Conservation (phyloP, 2,888 invertebrate species). For the Lepidochitona cinerea region DNA sequence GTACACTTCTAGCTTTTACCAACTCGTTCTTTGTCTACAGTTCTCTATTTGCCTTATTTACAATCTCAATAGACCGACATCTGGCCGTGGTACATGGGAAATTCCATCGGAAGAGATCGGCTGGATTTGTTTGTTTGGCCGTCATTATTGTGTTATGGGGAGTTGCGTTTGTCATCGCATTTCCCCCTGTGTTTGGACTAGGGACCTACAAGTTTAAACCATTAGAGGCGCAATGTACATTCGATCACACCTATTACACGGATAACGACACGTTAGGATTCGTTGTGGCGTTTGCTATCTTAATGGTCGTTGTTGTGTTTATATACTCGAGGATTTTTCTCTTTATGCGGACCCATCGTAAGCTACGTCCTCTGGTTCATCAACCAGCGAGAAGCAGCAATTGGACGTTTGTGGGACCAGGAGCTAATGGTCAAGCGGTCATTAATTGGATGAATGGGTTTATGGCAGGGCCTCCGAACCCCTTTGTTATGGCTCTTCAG, state of each 20-base stretch:
- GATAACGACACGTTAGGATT: constrained; percentile 63
- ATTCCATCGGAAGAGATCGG: constrained; percentile 54
- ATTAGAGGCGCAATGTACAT: constrained; percentile 60
- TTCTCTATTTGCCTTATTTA: constrained; percentile 50
- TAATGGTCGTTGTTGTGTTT: constrained; percentile 45
- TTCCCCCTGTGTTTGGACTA: constrained; percentile 62
- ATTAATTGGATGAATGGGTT: constrained; percentile 61
- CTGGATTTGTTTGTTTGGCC: constrained; percentile 48
- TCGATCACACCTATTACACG: constrained; percentile 55
- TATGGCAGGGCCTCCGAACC: constrained; percentile 43
- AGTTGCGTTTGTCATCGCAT: constrained; percentile 56
- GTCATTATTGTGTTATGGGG: constrained; percentile 55
- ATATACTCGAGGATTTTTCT: constrained; percentile 57
- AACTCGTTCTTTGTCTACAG: constrained; percentile 63
- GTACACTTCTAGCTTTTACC: constrained; percentile 60
- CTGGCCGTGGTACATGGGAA: constrained; percentile 49
- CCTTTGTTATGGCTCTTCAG: constrained; percentile 36
- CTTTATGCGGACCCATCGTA: constrained; percentile 56
- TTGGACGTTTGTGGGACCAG: constrained; percentile 65
- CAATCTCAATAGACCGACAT: constrained; percentile 59
- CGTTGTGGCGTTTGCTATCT: constrained; percentile 51
- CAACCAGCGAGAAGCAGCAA: constrained; percentile 59
- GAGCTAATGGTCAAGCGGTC: constrained; percentile 58
- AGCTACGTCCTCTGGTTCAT: constrained; percentile 57
- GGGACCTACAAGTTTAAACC: constrained; percentile 58